Evolutionary conservation across 2,888 invertebrate genomes (phyloP).

Genomic region (Andrena camellia): DNA sequence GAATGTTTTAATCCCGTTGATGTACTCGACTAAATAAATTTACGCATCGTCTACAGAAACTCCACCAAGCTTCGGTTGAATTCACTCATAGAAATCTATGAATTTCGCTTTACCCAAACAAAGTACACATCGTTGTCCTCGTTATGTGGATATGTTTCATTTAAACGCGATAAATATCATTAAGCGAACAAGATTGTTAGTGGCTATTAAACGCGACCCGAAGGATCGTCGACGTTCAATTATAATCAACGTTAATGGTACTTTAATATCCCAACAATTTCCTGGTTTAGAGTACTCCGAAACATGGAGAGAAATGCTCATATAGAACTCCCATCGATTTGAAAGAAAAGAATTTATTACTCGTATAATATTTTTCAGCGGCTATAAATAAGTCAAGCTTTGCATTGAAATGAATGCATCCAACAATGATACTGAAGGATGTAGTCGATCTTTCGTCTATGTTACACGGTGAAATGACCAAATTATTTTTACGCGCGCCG

Average conservation of each 20-base stretch:
- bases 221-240: constrained; percentile 16
- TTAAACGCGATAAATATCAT: constrained; percentile 16
- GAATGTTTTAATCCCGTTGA: too few relatives aligned
- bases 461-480: neutral
- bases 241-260: constrained; percentile 23
- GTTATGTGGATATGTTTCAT: constrained; percentile 22
- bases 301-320: neutral
- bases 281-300: neutral
- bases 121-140: neutral
- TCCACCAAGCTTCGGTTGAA: too few relatives aligned
- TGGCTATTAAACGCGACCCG: constrained; percentile 23
- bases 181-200: neutral
- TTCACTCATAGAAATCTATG: neutral
- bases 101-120: neutral
- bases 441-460: neutral
- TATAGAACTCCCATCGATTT: neutral
- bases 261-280: constrained; percentile 16
- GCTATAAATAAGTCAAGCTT: neutral
- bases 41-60: too few relatives aligned
- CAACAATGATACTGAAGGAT: neutral
- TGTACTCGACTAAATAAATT: too few relatives aligned
- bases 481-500: constrained; percentile 18
- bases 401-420: neutral
- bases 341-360: neutral
- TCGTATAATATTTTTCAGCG: neutral